Evolutionary conservation across 2,888 invertebrate species (phyloP), one percentile per base, ranked within the genome.

Genomic region (Chrysodeixis includens): DNA sequence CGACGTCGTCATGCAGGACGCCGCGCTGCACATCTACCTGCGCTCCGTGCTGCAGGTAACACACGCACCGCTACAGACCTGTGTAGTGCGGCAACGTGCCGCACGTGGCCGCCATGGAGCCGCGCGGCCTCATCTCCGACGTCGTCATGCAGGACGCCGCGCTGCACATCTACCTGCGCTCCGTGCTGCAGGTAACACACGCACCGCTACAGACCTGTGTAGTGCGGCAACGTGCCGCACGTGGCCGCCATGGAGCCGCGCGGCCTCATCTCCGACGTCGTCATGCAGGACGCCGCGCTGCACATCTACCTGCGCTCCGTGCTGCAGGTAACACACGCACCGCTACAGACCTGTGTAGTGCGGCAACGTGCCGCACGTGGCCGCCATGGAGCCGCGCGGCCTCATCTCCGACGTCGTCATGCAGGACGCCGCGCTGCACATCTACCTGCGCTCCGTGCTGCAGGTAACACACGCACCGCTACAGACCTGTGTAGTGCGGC

Each of bases 11-110:
- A 97, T 98, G 68, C 97, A 97, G 62, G 97, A 98, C 83, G 99
- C 98, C 49, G 97, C 98, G 32, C 97, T 98, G 73, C 96, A 97
- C 65, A 96, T 99, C 54, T 98, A 98, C 52, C 95, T 99, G 61
- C 95, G 98, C 74, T 99, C 99, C 69, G 96, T 98, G 62, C 95
- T 99, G 12, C 97, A 98, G 96, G 98, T n/a, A n/a, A n/a, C n/a
- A n/a, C n/a, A n/a, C 26, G 26, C n/a, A 26, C 3, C 26, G 26
- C 6, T 98, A 84, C 22, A 4, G 3, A 14, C 6, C 18, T 16
- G 30, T 5, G n/a, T n/a, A n/a, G n/a, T n/a, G n/a, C 20, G 78
- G 78, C 69, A 84, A 83, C 66, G 81, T 88, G 49, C 90, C 93
- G 12, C 85, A 87, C 74, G 90, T 84, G n/a, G 92, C 93, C 16